Base-by-base conservation (phyloP, 1,140 invertebrate species). In the Hycleus cichorii region DNA sequence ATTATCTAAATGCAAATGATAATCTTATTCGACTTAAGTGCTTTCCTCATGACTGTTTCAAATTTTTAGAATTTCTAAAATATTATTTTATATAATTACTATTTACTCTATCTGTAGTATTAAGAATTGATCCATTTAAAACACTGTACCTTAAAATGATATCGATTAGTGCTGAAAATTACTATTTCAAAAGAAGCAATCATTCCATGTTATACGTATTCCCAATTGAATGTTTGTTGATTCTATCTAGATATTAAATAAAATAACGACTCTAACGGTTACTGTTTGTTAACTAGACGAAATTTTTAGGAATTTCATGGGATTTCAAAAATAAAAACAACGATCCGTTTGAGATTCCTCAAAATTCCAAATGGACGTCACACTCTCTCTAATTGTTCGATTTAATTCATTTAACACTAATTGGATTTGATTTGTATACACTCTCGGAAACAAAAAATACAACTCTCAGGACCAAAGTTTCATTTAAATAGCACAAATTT, bases 51-150 rank as follows among this genome's bases (percentile, higher is more conserved):
- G 51, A 53, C 51, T 53, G 51, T 53, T 53, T 53, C 51, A 53
- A 53, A 53, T 53, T 53, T 53, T 53, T 53, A 53, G 51, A 53
- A 42, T 53, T 53, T 53, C 51, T 53, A 53, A 53, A 53, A 53
- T 53, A 53, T 53, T 53, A 53, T 53, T 53, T 53, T 53, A 38
- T 53, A 53, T 53, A 53, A 53, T 53, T 53, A 42, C 51, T 53
- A 53, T 53, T 53, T 53, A 53, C 51, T 53, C 40, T 45, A 53
- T 42, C 32, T 32, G 7, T 32, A 32, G 32, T 5, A 32, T 32
- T 53, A 53, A 45, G 51, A 46, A 53, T 24, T 38, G 32, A 32
- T 46, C 26, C 26, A 46, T 32, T 43, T 45, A 25, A 53, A 38
- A 45, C 45, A 53, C 42, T 46, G 51, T 53, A 53, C 51, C 27